A percentile compares a stretch with the other conserved stretches of the same genome.
Evolutionary conservation across 2,113 vertebrate genomes (phyloP).

Genomic region (Lichenostomus cassidix): DNA sequence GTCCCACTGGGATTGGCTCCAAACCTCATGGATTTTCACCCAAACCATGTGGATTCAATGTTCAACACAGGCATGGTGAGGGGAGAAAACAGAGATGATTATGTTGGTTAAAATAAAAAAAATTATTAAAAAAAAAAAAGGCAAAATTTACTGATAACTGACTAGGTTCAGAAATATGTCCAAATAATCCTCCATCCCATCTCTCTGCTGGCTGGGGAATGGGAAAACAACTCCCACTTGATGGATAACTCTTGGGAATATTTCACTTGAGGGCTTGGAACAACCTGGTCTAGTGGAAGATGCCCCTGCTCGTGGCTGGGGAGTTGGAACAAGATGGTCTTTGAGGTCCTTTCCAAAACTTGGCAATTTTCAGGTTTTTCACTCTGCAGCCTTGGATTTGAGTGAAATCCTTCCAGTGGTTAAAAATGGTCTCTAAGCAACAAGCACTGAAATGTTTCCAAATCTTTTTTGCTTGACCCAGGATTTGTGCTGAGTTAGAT

Average conservation of each 20-base stretch:
- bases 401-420: neutral
- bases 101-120: neutral
- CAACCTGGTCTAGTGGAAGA: neutral
- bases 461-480: conserved; percentile 37
- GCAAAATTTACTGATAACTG: neutral
- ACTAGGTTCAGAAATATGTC: neutral
- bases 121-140: neutral
- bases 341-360: neutral
- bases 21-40: neutral
- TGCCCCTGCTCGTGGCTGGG: neutral
- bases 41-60: neutral
- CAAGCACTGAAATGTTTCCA: conserved; percentile 37
- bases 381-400: neutral
- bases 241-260: neutral
- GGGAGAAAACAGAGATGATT: neutral
- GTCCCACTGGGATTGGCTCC: neutral
- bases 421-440: conserved; percentile 57
- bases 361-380: neutral
- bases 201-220: neutral
- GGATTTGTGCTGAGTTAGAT: conserved; percentile 62
- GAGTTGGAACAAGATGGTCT: neutral
- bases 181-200: neutral
- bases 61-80: neutral
- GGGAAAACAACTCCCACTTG: neutral
- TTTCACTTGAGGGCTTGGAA: neutral